These are phyloP conservation scores for Chironomus tepperi DNA, from an alignment of 1,140 invertebrate genomes.

Conservation along the genomic window DNA sequence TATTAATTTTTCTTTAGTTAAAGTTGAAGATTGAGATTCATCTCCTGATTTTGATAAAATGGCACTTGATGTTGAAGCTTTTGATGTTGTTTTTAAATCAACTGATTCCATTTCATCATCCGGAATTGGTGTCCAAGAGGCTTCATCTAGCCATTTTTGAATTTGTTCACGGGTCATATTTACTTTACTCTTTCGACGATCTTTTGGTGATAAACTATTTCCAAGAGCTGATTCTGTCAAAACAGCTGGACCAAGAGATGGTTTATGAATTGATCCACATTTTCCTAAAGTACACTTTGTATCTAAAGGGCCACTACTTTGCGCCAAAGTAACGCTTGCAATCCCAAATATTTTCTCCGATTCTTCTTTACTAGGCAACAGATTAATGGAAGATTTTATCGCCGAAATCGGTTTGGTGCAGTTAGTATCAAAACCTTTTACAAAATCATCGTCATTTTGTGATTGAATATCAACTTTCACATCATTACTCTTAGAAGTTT, in stretches of 20 bases:
- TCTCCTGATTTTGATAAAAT: constrained; percentile 9
- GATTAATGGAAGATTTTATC: constrained; percentile 27
- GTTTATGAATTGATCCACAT: constrained; percentile 39
- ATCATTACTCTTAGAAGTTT: background rate
- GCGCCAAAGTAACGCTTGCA: constrained; percentile 39
- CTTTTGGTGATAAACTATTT: constrained; percentile 37
- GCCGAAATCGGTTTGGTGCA: background rate
- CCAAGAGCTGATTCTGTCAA: constrained; percentile 38
- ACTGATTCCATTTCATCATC: constrained; percentile 40
- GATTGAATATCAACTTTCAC: background rate
- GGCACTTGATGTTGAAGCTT: background rate
- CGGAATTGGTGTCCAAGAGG: constrained; percentile 46
- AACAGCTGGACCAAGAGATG: constrained; percentile 37
- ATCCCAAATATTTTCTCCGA: constrained; percentile 42
- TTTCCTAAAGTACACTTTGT: constrained; percentile 40
- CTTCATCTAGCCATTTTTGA: constrained; percentile 60
- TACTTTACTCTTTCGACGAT: constrained; percentile 52
- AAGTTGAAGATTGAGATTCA: background rate
- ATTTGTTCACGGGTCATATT: constrained; percentile 65
- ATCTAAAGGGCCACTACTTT: constrained; percentile 39
- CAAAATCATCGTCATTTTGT: constrained; percentile 1
- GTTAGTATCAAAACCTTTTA: background rate
- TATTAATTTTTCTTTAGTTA: background rate
- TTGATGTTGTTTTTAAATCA: background rate
- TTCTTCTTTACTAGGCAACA: constrained; percentile 41